Base-by-base conservation (phyloP, 2,888 invertebrate genomes). In the Phragmatobia fuliginosa region DNA sequence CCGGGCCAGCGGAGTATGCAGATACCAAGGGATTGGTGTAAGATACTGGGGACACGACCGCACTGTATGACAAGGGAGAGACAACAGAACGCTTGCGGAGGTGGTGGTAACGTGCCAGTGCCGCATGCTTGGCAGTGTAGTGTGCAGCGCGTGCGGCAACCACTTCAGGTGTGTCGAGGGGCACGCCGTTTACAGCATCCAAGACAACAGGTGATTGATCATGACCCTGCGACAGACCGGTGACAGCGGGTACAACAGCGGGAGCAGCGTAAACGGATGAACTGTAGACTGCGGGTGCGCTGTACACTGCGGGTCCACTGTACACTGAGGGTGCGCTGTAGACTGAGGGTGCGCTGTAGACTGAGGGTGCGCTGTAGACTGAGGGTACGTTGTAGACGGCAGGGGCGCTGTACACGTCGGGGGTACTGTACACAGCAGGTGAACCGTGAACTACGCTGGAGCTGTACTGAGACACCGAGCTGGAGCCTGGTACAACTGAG, bases 161-260 rank as follows among this genome's bases (percentile, higher is more conserved):
- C 16, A 95, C 95, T 74, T 94, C 95, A 75, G 94, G 93, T 25
- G 95, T 95, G 83, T 95, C 94, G 64, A 95, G 87, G 52, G 95
- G 95, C 21, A 95, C 95, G 67, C 95, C 94, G 78, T 91, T 85
- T 61, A 91, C 90, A 59, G 94, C 89, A 66, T 94, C 93, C 81
- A 95, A 81, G 49, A 94, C 92, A 31, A 94, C 90, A 56, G 94
- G 95, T 52, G 95, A 94, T 1, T 93, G 88, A 87, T 92, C 90
- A 61, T 91, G 91, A 36, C 91, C 90, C 79, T 92, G 92, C 66
- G 92, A 83, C 61, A 90, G 77, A 38, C 88, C 70, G 63, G 77
- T 76, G 62, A 81, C 81, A 56, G 79, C 77, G 32, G 84, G 73
- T 36, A 83, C 76, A 58, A 84, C 76, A 41, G 80, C 82, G 21